A percentile compares a stretch with the other conserved stretches of the same genome.
phyloP scores from a whole-genome alignment of 1,140 invertebrate species.

The Bombyx mandarina region DNA sequence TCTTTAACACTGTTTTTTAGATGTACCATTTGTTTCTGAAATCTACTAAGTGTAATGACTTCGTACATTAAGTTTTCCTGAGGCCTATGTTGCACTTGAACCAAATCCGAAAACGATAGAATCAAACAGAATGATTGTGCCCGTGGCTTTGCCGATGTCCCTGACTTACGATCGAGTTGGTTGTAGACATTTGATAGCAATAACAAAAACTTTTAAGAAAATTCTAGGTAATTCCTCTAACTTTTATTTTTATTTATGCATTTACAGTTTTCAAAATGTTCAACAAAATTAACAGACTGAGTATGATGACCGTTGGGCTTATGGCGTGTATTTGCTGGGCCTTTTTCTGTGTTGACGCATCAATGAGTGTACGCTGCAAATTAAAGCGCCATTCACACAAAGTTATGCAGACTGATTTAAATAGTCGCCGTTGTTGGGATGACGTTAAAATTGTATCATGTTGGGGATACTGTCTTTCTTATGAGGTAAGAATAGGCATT shows the following conservation, averaged over 20 bases:
- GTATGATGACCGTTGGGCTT: constrained; percentile 7
- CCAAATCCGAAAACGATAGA: too few species aligned
- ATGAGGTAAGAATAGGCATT: constrained; percentile 69
- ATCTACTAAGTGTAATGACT: not conserved
- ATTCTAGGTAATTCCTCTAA: not conserved
- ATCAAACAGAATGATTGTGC: too few species aligned
- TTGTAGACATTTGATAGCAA: too few species aligned
- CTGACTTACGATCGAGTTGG: too few species aligned
- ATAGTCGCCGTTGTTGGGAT: constrained; percentile 79
- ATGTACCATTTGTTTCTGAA: too few species aligned
- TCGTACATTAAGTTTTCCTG: not conserved
- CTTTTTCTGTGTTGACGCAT: constrained; percentile 20
- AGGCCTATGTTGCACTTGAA: too few species aligned
- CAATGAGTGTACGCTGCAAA: constrained; percentile 33
- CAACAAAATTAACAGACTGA: constrained; percentile 1
- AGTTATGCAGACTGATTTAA: constrained; percentile 72
- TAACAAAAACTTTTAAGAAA: not conserved
- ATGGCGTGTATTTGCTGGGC: constrained; percentile 27
- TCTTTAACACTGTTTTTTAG: too few species aligned
- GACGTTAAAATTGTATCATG: constrained; percentile 81
- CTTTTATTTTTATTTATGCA: constrained; percentile 4
- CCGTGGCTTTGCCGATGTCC: too few species aligned
- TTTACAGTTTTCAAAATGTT: constrained; percentile 10
- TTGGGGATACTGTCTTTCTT: constrained; percentile 87
- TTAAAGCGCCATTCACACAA: constrained; percentile 43